phyloP scores from a whole-genome alignment of 1,140 invertebrate species.

The Centruroides vittatus region DNA sequence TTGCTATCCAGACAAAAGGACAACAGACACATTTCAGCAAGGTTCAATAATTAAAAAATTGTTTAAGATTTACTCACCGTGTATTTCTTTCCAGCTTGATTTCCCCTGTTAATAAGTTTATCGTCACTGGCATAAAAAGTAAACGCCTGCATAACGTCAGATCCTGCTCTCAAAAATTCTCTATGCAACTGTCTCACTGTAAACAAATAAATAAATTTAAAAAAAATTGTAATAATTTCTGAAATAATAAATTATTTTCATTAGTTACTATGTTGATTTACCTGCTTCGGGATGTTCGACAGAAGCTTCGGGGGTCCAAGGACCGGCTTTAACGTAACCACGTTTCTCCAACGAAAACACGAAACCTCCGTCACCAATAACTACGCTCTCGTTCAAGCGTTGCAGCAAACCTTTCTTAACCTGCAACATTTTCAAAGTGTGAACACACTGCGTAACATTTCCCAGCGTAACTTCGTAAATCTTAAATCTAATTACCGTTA shows the following conservation, averaged over 20 bases:
- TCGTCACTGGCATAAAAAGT: conserved; percentile 34
- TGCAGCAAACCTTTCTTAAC: conserved; percentile 23
- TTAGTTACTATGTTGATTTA: conserved; percentile 6
- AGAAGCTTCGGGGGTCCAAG: conserved; percentile 32
- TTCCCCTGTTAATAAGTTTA: conserved; percentile 30
- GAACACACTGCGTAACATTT: background rate
- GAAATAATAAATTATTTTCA: background rate
- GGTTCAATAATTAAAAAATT: background rate
- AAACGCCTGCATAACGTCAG: conserved; percentile 33
- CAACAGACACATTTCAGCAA: background rate
- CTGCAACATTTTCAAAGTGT: conserved; percentile 7
- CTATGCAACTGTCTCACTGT: conserved; percentile 26
- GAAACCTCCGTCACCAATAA: conserved; percentile 33
- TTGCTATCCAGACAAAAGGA: background rate
- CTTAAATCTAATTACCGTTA: too few relatives aligned
- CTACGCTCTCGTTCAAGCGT: conserved; percentile 28
- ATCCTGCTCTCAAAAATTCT: conserved; percentile 30
- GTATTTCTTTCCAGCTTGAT: conserved; percentile 24
- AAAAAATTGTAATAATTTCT: background rate
- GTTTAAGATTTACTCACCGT: conserved; percentile 19
- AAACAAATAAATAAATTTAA: too few relatives aligned
- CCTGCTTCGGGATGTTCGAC: conserved; percentile 32
- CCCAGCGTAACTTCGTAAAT: too few relatives aligned
- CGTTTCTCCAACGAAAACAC: conserved; percentile 33
- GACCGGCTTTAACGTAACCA: conserved; percentile 33